Base-by-base conservation (phyloP, 1,140 invertebrate species). In the Parasteatoda tepidariorum region DNA sequence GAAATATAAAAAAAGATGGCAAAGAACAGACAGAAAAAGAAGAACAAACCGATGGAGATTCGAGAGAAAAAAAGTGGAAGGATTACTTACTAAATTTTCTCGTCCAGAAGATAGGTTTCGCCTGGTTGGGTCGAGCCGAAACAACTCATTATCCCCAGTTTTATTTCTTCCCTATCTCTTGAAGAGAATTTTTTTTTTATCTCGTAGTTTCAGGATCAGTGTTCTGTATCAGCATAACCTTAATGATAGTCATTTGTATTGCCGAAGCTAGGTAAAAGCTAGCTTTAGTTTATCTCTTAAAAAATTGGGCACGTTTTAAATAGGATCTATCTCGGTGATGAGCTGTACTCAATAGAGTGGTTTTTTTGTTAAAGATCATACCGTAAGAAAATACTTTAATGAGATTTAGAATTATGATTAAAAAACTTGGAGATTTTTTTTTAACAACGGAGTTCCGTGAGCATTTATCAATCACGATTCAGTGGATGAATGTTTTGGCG, bases 71-170 rank as follows among this genome's bases (percentile, higher is more conserved):
- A 54, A 30, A 62, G 62, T 75, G 57, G n/a, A 61, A 33, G 73
- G 73, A 75, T 75, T 75, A 75, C 73, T 61, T 31, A 75, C 73
- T 75, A 62, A 75, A 75, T 75, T 75, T 75, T 75, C 73, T 57
- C 73, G 73, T 74, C 38, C 55, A 24, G n/a, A 57, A 34, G 71
- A 61, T 61, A 38, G 57, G 73, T 61, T 55, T n/a, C 73, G 73
- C 55, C 73, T 75, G 73, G 73, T 34, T 75, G 73, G 33, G 24
- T 34, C 54, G 26, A 33, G 62, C 73, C 57, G 73, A 38, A 48
- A 75, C 73, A 75, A 75, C 73, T 75, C 73, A 75, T 75, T 75
- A 75, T 48, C 38, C 73, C 13, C 31, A 62, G 71, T 75, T 75
- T 75, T 75, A 75, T 75, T 75, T 75, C 41, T 48, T 31, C 30